These are phyloP conservation scores for Choristoneura fumiferana DNA, from an alignment of 1,140 invertebrate species.

Conservation along the genomic window DNA sequence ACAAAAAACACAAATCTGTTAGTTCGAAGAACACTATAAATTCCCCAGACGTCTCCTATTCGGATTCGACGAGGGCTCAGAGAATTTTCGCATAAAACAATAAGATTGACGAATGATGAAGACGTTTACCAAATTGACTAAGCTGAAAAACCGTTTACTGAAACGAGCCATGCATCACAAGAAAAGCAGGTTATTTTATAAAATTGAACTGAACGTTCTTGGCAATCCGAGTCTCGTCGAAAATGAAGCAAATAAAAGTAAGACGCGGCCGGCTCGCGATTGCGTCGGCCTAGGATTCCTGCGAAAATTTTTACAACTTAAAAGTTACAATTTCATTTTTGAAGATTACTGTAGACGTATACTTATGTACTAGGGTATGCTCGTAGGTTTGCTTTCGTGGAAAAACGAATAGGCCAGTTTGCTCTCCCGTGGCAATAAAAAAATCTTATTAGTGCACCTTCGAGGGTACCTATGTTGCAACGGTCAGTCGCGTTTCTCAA, in stretches of 20 bases:
- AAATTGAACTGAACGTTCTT: conserved; percentile 49
- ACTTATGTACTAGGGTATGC: no score
- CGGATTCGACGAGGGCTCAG: neutral
- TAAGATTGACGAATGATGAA: conserved; percentile 21
- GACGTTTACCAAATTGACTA: conserved; percentile 28
- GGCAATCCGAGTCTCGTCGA: conserved; percentile 49
- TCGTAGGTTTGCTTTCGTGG: no score
- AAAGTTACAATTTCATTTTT: conserved; percentile 49
- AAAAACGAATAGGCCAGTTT: no score
- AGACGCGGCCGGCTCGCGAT: conserved; percentile 35
- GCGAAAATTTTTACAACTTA: conserved; percentile 41
- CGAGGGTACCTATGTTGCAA: no score
- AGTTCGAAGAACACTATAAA: neutral
- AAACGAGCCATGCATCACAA: conserved; percentile 27
- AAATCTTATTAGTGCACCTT: no score
- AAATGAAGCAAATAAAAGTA: conserved; percentile 53
- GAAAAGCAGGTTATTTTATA: conserved; percentile 33
- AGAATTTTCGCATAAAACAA: conserved; percentile 23
- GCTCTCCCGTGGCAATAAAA: no score
- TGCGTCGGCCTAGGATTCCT: conserved; percentile 41
- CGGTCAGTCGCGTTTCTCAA: no score
- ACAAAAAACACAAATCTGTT: neutral
- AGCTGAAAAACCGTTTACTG: conserved; percentile 30
- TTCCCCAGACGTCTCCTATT: conserved; percentile 1
- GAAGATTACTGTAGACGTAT: no score